Evolutionary conservation across 2,888 invertebrate genomes (phyloP).

Genomic region (Hypselothyrea guttata): DNA sequence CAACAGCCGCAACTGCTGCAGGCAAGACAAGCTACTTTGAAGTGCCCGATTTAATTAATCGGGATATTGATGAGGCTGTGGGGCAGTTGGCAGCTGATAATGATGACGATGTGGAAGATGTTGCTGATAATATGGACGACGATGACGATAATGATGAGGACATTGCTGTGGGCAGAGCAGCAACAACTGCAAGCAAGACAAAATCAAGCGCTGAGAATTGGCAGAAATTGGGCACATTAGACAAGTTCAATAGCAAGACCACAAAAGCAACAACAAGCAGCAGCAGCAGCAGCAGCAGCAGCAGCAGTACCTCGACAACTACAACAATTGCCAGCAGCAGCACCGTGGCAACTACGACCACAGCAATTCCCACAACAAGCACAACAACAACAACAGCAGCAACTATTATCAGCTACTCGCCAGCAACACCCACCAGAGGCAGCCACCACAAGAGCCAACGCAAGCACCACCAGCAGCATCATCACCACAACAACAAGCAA

Average conservation of each 20-base stretch:
- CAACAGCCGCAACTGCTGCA: slow-evolving; percentile 19
- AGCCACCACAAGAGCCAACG: slow-evolving; percentile 1
- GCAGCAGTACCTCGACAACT: slow-evolving; percentile 24
- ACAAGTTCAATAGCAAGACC: slow-evolving; percentile 46
- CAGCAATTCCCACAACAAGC: slow-evolving; percentile 14
- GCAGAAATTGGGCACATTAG: slow-evolving; percentile 63
- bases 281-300: slow-evolving; percentile 17
- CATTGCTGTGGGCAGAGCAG: slow-evolving; percentile 51
- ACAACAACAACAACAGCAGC: slow-evolving; percentile 25
- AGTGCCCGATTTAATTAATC: slow-evolving; percentile 79
- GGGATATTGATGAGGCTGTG: slow-evolving; percentile 59
- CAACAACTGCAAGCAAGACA: slow-evolving; percentile 26
- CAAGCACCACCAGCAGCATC: slow-evolving; percentile 21
- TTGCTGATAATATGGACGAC: slow-evolving; percentile 2
- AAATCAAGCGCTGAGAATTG: slow-evolving; percentile 59
- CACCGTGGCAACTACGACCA: slow-evolving; percentile 22
- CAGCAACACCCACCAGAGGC: slow-evolving; percentile 10
- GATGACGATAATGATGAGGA: slow-evolving; percentile 35
- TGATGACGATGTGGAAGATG: slow-evolving; percentile 9
- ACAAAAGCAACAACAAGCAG: slow-evolving; percentile 17
- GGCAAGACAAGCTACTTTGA: slow-evolving; percentile 78
- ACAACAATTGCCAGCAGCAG: slow-evolving; percentile 21
- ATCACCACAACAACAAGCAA: slow-evolving; percentile 25
- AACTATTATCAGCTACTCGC: slow-evolving; percentile 1
- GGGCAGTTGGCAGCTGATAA: slow-evolving; percentile 6